Conservation (phyloP, 2,888 invertebrate genomes). For the Strigamia crassipes region DNA sequence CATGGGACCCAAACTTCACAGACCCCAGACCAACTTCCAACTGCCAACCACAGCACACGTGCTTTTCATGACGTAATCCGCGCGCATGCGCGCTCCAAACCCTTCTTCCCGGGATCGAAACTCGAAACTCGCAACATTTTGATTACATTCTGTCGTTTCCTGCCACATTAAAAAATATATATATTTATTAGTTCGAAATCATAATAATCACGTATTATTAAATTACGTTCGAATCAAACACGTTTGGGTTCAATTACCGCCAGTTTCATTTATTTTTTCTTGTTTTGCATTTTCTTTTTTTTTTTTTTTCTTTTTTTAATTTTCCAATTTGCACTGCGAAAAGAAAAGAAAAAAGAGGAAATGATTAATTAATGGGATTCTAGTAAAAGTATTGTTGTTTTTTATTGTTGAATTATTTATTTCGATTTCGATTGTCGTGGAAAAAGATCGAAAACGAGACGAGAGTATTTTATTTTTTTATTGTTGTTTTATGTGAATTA, state of each 20-base stretch:
- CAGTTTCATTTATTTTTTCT: too few relatives aligned
- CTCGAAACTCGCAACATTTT: constrained; percentile 15
- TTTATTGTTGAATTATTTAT: not conserved
- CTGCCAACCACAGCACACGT: constrained; percentile 36
- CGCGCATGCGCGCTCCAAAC: not conserved
- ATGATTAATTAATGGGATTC: not conserved
- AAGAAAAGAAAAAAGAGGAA: not conserved
- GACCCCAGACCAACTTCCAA: constrained; percentile 35
- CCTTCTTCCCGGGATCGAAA: not conserved
- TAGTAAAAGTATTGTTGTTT: too few relatives aligned
- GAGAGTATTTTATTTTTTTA: not conserved
- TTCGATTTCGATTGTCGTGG: not conserved
- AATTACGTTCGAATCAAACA: too few relatives aligned
- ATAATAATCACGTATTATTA: not conserved
- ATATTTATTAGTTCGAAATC: not conserved
- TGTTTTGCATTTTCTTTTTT: too few relatives aligned
- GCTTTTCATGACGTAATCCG: not conserved
- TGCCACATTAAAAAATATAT: not conserved
- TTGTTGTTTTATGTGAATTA: constrained; percentile 28
- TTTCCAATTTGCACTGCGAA: not conserved
- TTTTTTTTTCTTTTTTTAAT: too few relatives aligned
- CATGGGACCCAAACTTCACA: constrained; percentile 35
- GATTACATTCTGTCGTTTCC: not conserved
- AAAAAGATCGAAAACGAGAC: too few relatives aligned
- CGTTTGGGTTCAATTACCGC: too few relatives aligned